Evolutionary conservation across 2,888 invertebrate genomes (phyloP), one percentile per base, ranked within the genome.

Genomic region (Habrosyne pyritoides): DNA sequence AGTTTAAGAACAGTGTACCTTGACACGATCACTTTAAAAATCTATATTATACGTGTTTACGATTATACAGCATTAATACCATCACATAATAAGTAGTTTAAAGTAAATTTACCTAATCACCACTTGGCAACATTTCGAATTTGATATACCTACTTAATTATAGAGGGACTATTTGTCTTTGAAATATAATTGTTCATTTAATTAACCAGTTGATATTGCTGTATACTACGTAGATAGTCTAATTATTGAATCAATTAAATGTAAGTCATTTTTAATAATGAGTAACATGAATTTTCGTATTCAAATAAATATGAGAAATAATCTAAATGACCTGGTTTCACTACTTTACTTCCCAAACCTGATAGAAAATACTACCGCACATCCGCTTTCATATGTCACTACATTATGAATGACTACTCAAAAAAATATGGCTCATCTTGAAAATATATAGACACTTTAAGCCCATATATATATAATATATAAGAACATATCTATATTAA

Each of bases 201-300:
- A 73, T 65, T 73, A 76, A 74, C 71, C 71, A 71, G 72, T 77
- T 79, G 71, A 72, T 81, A 81, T 77, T 78, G 56, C 72, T 76
- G 74, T 83, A 75, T 75, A 77, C 76, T 73, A 73, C 66, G 69
- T 84, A 86, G 79, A 65, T 87, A 87, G 80, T 73, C 65, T 79
- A 86, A 86, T 79, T 87, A 86, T 49, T 49, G 12, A 82, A 78
- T 79, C 67, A 77, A 73, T 65, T 84, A 84, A 74, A 59, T 63
- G 8, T 89, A 89, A 88, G 83, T 80, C 63, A 80, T 87, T 87
- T 87, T 83, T 87, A 89, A 81, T 80, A 72, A 78, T 63, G 54
- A 69, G 51, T 81, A 81, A 78, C 68, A 79, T 74, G 71, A 62
- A 71, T 74, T 89, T 88, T 88, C 78, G 75, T 81, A 84, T 78